These are phyloP conservation scores for Pachyseris speciosa DNA, from an alignment of 64 coral and sea anemone genomes.

Conservation along the genomic window DNA sequence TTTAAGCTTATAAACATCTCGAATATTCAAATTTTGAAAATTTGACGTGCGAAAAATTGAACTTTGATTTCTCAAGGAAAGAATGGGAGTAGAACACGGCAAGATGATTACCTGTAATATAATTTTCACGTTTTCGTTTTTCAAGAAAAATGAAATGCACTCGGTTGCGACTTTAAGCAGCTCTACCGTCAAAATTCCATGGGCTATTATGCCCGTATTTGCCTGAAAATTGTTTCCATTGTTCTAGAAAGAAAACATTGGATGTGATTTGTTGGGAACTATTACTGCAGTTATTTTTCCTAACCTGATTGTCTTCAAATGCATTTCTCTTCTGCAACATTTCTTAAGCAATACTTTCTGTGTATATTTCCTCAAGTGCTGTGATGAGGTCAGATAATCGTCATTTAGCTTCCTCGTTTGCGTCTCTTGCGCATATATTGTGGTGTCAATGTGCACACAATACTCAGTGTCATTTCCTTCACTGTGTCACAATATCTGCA, in stretches of 20 bases:
- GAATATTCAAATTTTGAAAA: background rate
- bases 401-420: conserved; percentile 1
- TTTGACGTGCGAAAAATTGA: background rate
- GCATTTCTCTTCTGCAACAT: too few species aligned
- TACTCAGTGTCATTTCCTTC: background rate
- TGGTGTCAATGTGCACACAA: background rate
- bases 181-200: too few species aligned
- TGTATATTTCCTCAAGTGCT: background rate
- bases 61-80: background rate
- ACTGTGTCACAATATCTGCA: background rate
- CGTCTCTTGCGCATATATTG: conserved; percentile 10
- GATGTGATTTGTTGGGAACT: background rate
- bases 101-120: background rate
- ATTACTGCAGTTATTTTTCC: background rate
- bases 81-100: background rate
- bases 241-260: background rate
- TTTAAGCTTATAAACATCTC: background rate
- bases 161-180: too few species aligned
- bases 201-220: background rate
- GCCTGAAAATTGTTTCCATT: background rate
- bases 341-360: too few species aligned
- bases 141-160: background rate
- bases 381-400: background rate
- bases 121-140: background rate
- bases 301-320: background rate